A percentile compares a stretch with the other conserved stretches of the same genome.
Conservation (phyloP, 2,113 vertebrate genomes). For the Myiagra hebetior region DNA sequence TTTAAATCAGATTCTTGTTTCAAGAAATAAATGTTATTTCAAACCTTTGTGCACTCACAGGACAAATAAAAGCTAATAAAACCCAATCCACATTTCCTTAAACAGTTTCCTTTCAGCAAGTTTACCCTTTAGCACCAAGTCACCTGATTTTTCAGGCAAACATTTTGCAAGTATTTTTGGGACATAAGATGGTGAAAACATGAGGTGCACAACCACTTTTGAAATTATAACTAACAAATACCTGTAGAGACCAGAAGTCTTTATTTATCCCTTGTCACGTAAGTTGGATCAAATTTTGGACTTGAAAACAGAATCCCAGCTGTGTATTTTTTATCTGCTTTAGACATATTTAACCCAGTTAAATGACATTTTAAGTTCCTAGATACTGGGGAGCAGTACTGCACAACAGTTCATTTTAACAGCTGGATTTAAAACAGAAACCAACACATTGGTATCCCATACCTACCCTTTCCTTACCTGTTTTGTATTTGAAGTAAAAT, state of each 20-base stretch:
- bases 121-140: neutral
- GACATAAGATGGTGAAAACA: neutral
- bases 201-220: neutral
- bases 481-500: neutral
- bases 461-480: neutral
- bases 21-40: neutral
- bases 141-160: neutral
- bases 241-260: neutral
- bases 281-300: neutral
- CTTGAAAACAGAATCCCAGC: neutral
- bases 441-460: neutral
- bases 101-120: neutral
- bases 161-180: neutral
- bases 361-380: neutral
- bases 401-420: neutral
- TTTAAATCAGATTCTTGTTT: neutral
- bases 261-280: neutral
- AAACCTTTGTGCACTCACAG: neutral
- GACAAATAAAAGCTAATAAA: neutral
- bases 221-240: neutral
- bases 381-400: neutral
- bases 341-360: neutral
- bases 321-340: neutral
- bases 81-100: neutral
- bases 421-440: neutral